phyloP scores from a whole-genome alignment of 2,888 invertebrate genomes.

The Troides helena region DNA sequence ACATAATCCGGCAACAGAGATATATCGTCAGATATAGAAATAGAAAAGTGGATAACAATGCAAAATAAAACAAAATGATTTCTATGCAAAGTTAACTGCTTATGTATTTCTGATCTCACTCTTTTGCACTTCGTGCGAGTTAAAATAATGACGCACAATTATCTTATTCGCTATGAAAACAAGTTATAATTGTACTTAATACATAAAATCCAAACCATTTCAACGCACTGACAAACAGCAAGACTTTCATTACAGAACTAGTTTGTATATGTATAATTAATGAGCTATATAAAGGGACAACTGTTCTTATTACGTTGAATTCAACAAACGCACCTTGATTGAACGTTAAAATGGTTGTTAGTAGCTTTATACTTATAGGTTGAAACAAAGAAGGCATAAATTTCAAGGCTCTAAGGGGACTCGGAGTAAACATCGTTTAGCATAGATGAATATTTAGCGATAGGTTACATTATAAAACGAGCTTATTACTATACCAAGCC shows the following conservation, averaged over 20 bases:
- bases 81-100: not conserved
- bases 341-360: conserved; percentile 23
- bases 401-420: conserved; percentile 24
- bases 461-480: conserved; percentile 34
- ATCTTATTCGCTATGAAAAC: conserved; percentile 5
- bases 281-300: conserved; percentile 16
- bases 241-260: conserved; percentile 27
- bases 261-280: conserved; percentile 28
- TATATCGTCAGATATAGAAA: too few relatives aligned
- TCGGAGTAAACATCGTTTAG: conserved; percentile 30
- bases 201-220: conserved; percentile 19
- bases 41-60: too few relatives aligned
- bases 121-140: not conserved
- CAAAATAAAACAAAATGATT: too few relatives aligned
- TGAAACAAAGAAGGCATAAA: conserved; percentile 26
- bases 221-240: conserved; percentile 18
- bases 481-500: conserved; percentile 15
- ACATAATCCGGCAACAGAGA: too few relatives aligned
- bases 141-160: not conserved
- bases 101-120: not conserved
- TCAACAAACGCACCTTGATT: conserved; percentile 26
- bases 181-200: conserved; percentile 6
- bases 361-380: conserved; percentile 20
- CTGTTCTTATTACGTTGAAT: conserved; percentile 24
- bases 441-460: conserved; percentile 59